A percentile compares a stretch with the other conserved stretches of the same genome.
Conservation (phyloP, 2,113 vertebrate species). For the Cryptomyrus ogoouensis region DNA sequence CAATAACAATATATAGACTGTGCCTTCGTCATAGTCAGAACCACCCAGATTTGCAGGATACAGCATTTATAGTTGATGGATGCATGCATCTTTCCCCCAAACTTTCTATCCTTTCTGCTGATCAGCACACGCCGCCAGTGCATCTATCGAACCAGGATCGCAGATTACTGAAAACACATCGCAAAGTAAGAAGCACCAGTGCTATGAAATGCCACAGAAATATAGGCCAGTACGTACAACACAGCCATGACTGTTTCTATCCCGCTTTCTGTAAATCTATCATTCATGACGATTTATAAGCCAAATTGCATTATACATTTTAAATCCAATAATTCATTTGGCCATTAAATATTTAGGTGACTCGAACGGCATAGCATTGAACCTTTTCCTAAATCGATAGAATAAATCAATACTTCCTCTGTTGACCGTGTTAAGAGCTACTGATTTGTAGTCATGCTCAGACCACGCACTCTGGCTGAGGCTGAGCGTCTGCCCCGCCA, state of each 20-base stretch:
- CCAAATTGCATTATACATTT: constrained; percentile 24
- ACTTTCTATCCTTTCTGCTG: background rate
- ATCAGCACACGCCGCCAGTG: background rate
- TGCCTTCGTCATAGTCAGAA: background rate
- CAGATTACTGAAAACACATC: background rate
- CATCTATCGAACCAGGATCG: background rate
- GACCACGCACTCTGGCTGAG: constrained; percentile 19
- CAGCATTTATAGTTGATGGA: background rate
- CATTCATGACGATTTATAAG: constrained; percentile 17
- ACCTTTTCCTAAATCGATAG: constrained; percentile 27
- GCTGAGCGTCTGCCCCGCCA: background rate
- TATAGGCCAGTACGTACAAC: background rate
- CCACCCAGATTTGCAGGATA: background rate
- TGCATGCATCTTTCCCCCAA: no score
- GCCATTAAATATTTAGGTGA: constrained; percentile 27
- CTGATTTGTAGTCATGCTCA: constrained; percentile 19
- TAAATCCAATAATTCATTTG: constrained; percentile 25
- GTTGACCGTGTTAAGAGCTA: constrained; percentile 24
- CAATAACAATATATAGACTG: background rate
- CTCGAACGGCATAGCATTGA: constrained; percentile 17
- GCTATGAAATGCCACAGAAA: background rate
- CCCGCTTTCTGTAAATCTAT: constrained; percentile 14
- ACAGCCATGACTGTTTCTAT: background rate
- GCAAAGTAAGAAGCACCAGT: background rate
- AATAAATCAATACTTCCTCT: constrained; percentile 26